phyloP scores from a whole-genome alignment of 2,113 vertebrate species.

The Pangasianodon gigas region DNA sequence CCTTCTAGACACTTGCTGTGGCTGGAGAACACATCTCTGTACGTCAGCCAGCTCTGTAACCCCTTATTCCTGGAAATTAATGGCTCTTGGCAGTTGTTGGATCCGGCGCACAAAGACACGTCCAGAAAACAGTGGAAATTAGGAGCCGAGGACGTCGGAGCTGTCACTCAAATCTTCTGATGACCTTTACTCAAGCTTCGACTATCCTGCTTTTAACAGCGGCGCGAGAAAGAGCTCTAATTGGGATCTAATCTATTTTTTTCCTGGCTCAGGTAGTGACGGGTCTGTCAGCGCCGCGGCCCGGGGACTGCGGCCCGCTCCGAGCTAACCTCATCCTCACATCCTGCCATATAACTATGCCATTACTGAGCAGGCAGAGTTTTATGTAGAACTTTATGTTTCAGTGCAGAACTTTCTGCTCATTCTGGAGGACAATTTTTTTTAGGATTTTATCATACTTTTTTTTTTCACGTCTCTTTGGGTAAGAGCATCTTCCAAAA shows the following conservation, averaged over 20 bases:
- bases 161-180: conserved; percentile 99
- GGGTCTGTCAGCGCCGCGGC: conserved; percentile 7
- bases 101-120: conserved; percentile 83
- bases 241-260: conserved; percentile 85
- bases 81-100: conserved; percentile 99
- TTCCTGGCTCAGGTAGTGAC: conserved; percentile 62
- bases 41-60: conserved; percentile 99
- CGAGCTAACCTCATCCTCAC: conserved; percentile 6
- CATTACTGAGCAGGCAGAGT: neutral
- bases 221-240: conserved; percentile 95
- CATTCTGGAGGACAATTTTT: neutral
- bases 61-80: conserved; percentile 99
- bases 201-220: conserved; percentile 82
- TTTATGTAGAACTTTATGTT: neutral
- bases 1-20: conserved; percentile 86
- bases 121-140: conserved; percentile 99
- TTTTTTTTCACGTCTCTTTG: neutral
- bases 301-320: neutral
- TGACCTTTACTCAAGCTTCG: conserved; percentile 99
- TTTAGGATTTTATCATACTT: neutral
- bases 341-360: neutral
- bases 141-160: conserved; percentile 99
- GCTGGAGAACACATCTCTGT: conserved; percentile 98
- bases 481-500: neutral
- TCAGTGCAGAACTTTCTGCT: neutral